These are phyloP conservation scores for Zophobas morio DNA, from an alignment of 1,140 invertebrate genomes.

Conservation along the genomic window DNA sequence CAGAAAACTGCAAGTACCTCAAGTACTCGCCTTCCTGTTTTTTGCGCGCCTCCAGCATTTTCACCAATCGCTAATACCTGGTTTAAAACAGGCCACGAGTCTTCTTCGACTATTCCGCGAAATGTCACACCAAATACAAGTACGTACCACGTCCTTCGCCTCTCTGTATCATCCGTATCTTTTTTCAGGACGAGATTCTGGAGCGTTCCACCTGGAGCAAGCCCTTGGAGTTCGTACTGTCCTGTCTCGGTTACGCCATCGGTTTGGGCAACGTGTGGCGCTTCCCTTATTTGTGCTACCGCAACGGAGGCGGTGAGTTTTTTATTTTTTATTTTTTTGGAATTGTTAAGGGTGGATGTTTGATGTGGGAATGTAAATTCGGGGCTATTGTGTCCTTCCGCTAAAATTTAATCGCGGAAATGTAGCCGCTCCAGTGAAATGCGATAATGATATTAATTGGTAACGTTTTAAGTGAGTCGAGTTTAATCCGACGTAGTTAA, in stretches of 20 bases:
- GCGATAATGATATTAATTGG: no score
- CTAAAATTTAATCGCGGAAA: no score
- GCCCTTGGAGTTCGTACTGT: slow-evolving; percentile 82
- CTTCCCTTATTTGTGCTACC: slow-evolving; percentile 87
- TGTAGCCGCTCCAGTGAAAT: no score
- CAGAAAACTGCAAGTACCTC: no score
- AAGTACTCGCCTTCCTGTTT: no score
- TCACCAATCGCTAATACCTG: not conserved
- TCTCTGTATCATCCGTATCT: not conserved
- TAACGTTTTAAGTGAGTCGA: no score
- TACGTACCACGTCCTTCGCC: slow-evolving; percentile 1
- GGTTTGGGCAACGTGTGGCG: slow-evolving; percentile 90
- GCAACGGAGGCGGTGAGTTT: slow-evolving; percentile 83
- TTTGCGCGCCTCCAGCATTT: not conserved
- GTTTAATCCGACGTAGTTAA: no score
- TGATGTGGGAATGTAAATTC: slow-evolving; percentile 1
- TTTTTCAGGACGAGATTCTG: slow-evolving; percentile 24
- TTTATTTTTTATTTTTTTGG: slow-evolving; percentile 4
- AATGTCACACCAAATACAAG: not conserved
- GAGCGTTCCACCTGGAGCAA: slow-evolving; percentile 72
- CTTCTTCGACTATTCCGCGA: not conserved
- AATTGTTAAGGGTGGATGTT: slow-evolving; percentile 7
- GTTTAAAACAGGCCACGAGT: not conserved
- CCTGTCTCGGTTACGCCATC: slow-evolving; percentile 82
- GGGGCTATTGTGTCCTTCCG: not conserved